phyloP scores from a whole-genome alignment of 2,888 invertebrate genomes.

The Sclerodermus sp. region DNA sequence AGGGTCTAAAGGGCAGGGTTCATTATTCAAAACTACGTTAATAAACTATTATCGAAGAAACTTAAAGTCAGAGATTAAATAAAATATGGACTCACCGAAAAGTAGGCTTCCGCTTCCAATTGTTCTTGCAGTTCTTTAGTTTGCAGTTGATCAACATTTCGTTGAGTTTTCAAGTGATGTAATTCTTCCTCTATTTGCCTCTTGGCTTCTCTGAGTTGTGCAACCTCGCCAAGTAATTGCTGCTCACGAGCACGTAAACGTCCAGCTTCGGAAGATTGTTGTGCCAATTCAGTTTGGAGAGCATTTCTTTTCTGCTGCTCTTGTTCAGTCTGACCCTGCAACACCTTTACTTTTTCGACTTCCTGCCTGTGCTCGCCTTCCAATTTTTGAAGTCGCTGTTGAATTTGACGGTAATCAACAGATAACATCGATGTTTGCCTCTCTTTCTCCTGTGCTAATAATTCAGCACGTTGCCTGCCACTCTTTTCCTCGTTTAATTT shows the following conservation, averaged over 20 bases:
- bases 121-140: conserved; percentile 94
- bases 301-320: conserved; percentile 84
- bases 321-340: conserved; percentile 87
- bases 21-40: conserved; percentile 18
- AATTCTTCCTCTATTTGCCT: conserved; percentile 76
- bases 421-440: conserved; percentile 92
- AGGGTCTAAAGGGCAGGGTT: conserved; percentile 64
- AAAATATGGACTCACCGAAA: conserved; percentile 73
- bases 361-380: conserved; percentile 92
- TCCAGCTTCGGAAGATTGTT: conserved; percentile 71
- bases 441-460: conserved; percentile 87
- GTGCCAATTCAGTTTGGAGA: conserved; percentile 79
- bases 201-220: conserved; percentile 69
- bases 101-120: conserved; percentile 93
- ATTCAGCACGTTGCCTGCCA: conserved; percentile 83
- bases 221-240: conserved; percentile 71
- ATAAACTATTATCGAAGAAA: background rate
- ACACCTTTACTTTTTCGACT: conserved; percentile 75
- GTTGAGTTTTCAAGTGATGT: conserved; percentile 70
- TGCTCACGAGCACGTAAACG: conserved; percentile 73
- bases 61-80: no score
- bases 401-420: conserved; percentile 93
- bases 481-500: conserved; percentile 90
- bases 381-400: conserved; percentile 83
- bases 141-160: conserved; percentile 69